phyloP scores from a whole-genome alignment of 2,797 vertebrate genomes.

The Aphelocoma californica region DNA sequence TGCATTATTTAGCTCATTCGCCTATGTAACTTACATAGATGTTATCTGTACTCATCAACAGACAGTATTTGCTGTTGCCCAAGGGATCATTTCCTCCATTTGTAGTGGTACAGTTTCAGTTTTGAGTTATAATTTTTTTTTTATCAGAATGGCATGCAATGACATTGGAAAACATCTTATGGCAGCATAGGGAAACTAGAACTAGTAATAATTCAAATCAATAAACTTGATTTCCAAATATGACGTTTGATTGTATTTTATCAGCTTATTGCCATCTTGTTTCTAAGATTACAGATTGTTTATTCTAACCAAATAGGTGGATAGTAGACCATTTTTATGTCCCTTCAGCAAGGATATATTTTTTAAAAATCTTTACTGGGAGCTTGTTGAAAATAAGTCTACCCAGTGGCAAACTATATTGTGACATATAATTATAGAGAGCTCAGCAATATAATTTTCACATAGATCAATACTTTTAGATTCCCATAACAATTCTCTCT shows the following conservation, averaged over 20 bases:
- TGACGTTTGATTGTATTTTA: background rate
- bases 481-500: background rate
- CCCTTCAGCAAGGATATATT: background rate
- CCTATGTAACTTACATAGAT: background rate
- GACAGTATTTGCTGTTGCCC: background rate
- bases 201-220: background rate
- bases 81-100: background rate
- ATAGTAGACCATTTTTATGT: background rate
- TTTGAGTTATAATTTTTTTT: background rate
- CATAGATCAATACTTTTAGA: slow-evolving; percentile 1
- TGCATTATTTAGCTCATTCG: background rate
- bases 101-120: background rate
- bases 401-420: background rate
- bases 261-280: background rate
- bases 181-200: background rate
- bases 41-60: background rate
- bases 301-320: background rate
- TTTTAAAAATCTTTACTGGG: background rate
- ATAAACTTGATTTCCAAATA: background rate
- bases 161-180: background rate
- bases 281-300: background rate
- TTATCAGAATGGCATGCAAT: background rate
- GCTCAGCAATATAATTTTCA: background rate
- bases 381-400: background rate
- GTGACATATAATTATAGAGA: background rate